These are phyloP conservation scores for Drosophila planitibia DNA, from an alignment of 2,888 invertebrate genomes.

Conservation along the genomic window DNA sequence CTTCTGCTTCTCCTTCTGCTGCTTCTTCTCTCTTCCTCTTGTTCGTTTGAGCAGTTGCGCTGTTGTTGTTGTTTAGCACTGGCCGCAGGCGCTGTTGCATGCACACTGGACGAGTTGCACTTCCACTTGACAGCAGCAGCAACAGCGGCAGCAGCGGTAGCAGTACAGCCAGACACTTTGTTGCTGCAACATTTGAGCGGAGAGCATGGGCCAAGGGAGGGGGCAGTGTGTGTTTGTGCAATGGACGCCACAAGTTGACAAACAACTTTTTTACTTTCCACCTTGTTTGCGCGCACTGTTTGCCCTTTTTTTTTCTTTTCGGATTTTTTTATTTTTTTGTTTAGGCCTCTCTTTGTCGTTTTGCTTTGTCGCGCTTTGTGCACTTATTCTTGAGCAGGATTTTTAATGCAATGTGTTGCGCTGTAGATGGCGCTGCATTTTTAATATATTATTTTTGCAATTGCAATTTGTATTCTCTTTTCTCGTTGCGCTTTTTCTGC, in stretches of 20 bases:
- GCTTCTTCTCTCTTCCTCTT: slow-evolving; percentile 11
- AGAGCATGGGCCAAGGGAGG: slow-evolving; percentile 3
- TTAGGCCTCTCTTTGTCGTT: slow-evolving; percentile 23
- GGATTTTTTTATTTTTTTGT: slow-evolving; percentile 19
- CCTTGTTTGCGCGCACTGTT: slow-evolving; percentile 71
- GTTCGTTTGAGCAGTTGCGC: slow-evolving; percentile 10
- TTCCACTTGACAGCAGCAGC: slow-evolving; percentile 59
- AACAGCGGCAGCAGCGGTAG: slow-evolving; percentile 37
- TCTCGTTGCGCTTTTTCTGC: slow-evolving; percentile 41
- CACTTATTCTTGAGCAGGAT: slow-evolving; percentile 71
- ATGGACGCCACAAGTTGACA: slow-evolving; percentile 84
- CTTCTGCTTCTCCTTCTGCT: slow-evolving; percentile 12
- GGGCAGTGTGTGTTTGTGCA: slow-evolving; percentile 45
- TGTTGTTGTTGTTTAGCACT: slow-evolving; percentile 50
- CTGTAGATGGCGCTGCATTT: slow-evolving; percentile 46
- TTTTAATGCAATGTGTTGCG: slow-evolving; percentile 66
- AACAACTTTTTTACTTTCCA: slow-evolving; percentile 83
- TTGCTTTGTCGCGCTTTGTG: slow-evolving; percentile 52
- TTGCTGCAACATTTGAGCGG: slow-evolving; percentile 79
- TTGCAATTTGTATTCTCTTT: slow-evolving; percentile 33
- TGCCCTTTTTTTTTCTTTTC: slow-evolving; percentile 48
- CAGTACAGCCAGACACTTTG: slow-evolving; percentile 79
- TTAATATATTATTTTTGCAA: slow-evolving; percentile 12
- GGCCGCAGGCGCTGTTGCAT: slow-evolving; percentile 75
- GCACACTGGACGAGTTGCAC: slow-evolving; percentile 66